Conservation (phyloP, 2,797 vertebrate genomes). For the Enteromius mattozi region DNA sequence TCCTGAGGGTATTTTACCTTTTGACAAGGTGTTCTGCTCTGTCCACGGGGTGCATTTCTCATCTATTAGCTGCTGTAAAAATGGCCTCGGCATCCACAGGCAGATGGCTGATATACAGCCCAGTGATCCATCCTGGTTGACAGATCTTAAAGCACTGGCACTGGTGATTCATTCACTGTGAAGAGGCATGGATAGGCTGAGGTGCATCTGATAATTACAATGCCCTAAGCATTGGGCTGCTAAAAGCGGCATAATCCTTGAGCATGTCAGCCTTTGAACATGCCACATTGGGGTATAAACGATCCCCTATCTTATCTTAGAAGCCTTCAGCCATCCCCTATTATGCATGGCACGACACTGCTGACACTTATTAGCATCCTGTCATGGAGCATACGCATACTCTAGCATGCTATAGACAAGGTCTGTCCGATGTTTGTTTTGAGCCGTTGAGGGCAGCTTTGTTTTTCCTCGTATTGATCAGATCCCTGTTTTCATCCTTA, state of each 20-base stretch:
- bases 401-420: slow-evolving; percentile 63
- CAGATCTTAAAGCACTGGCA: slow-evolving; percentile 50
- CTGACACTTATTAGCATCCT: slow-evolving; percentile 71
- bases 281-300: slow-evolving; percentile 72
- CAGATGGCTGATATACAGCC: slow-evolving; percentile 64
- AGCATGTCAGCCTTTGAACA: slow-evolving; percentile 76
- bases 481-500: slow-evolving; percentile 66
- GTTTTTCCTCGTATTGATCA: slow-evolving; percentile 67
- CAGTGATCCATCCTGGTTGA: slow-evolving; percentile 57
- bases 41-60: slow-evolving; percentile 50
- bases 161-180: slow-evolving; percentile 55
- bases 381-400: slow-evolving; percentile 64
- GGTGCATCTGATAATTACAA: slow-evolving; percentile 65
- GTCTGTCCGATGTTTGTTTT: slow-evolving; percentile 66
- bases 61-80: slow-evolving; percentile 60
- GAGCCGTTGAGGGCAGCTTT: slow-evolving; percentile 68
- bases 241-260: slow-evolving; percentile 78
- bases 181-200: slow-evolving; percentile 48
- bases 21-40: slow-evolving; percentile 57
- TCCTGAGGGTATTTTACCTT: slow-evolving; percentile 55
- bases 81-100: slow-evolving; percentile 55
- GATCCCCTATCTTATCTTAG: slow-evolving; percentile 75
- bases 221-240: slow-evolving; percentile 66
- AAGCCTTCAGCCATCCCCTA: slow-evolving; percentile 73
- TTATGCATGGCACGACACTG: slow-evolving; percentile 74